A percentile compares a stretch with the other conserved stretches of the same genome.
Conservation (phyloP, 2,797 vertebrate species). For the Prunella strophiata region DNA sequence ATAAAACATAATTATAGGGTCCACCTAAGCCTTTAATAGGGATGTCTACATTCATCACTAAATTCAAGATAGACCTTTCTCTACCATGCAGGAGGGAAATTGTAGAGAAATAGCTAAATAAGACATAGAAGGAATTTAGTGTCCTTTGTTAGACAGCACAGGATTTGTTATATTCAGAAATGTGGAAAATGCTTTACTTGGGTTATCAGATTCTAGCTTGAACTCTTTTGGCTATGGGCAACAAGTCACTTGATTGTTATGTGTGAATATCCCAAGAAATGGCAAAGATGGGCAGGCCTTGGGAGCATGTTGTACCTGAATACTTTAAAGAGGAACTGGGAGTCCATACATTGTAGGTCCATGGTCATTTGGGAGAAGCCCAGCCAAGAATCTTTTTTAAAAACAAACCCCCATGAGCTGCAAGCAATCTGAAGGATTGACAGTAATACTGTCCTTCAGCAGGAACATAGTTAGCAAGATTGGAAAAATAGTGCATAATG, state of each 20-base stretch:
- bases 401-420: neutral
- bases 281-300: neutral
- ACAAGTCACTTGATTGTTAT: neutral
- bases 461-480: conserved; percentile 24
- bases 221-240: neutral
- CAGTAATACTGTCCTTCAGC: conserved; percentile 27
- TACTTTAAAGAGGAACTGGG: neutral
- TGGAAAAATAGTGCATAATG: conserved; percentile 54
- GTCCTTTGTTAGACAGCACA: neutral
- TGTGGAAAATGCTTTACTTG: neutral
- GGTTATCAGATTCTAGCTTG: neutral
- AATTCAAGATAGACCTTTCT: neutral
- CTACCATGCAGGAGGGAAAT: neutral
- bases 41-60: neutral
- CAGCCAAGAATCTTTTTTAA: neutral
- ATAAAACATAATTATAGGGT: neutral
- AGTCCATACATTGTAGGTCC: neutral
- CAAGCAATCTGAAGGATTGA: neutral
- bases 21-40: neutral
- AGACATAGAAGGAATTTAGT: neutral
- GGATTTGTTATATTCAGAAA: neutral
- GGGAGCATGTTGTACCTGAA: neutral
- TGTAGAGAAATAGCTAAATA: neutral
- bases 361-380: neutral
- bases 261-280: neutral